phyloP scores from a whole-genome alignment of 1,140 invertebrate genomes.

The Trissolcus basalis region DNA sequence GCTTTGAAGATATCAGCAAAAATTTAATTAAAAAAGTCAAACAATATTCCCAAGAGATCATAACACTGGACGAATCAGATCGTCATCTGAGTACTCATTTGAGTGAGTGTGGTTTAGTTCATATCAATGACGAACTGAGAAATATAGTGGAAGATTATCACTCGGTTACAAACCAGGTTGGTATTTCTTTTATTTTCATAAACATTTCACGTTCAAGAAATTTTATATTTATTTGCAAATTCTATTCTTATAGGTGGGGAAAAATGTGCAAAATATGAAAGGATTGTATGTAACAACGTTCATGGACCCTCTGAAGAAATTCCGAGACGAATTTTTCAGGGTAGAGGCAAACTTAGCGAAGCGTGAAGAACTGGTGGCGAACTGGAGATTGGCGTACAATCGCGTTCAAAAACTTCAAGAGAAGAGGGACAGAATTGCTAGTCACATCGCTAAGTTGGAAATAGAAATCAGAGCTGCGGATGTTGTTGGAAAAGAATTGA shows the following conservation, averaged over 20 bases:
- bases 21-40: constrained; percentile 73
- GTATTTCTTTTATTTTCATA: too few relatives aligned
- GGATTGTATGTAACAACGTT: constrained; percentile 67
- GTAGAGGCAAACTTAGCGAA: constrained; percentile 66
- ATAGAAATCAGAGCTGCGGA: constrained; percentile 67
- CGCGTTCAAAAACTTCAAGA: constrained; percentile 71
- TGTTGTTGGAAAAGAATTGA: constrained; percentile 66
- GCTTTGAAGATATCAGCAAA: constrained; percentile 69
- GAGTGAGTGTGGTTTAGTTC: constrained; percentile 66
- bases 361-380: constrained; percentile 69
- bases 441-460: constrained; percentile 71
- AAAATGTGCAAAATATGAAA: constrained; percentile 66
- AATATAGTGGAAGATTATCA: constrained; percentile 72
- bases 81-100: constrained; percentile 69
- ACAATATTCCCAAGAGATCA: constrained; percentile 67
- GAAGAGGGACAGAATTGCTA: constrained; percentile 71
- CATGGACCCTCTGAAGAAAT: constrained; percentile 73
- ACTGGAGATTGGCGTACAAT: constrained; percentile 65
- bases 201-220: too few relatives aligned
- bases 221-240: too few relatives aligned
- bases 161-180: constrained; percentile 71
- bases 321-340: constrained; percentile 67
- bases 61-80: constrained; percentile 66
- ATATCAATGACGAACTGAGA: constrained; percentile 69
- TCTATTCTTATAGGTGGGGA: constrained; percentile 62